These are phyloP conservation scores for Luscinia luscinia DNA, from an alignment of 2,797 vertebrate species.

Conservation along the genomic window DNA sequence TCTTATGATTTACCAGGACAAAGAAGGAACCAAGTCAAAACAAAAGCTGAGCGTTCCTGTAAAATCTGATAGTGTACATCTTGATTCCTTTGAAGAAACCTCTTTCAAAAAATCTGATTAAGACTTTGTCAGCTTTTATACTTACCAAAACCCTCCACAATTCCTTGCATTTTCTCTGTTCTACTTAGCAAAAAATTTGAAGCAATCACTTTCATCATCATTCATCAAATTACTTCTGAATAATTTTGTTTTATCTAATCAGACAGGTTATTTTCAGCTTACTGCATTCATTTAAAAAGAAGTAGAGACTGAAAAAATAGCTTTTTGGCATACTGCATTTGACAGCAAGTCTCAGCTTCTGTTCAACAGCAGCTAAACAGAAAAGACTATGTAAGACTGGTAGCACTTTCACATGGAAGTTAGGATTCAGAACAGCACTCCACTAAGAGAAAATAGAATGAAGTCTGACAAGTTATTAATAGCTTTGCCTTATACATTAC, in stretches of 20 bases:
- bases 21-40: neutral
- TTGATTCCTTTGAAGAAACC: conserved; percentile 5
- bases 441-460: neutral
- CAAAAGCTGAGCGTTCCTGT: neutral
- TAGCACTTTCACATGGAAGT: neutral
- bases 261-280: conserved; percentile 53
- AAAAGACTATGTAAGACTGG: neutral
- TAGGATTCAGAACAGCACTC: neutral
- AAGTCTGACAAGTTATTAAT: conserved; percentile 20
- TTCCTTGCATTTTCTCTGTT: neutral
- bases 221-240: conserved; percentile 41
- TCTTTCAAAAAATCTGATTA: neutral
- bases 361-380: neutral
- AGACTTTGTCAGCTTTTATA: neutral
- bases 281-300: conserved; percentile 24
- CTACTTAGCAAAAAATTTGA: conserved; percentile 15
- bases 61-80: neutral
- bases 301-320: conserved; percentile 4
- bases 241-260: conserved; percentile 40
- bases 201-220: conserved; percentile 12
- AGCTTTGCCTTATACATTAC: neutral
- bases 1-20: neutral
- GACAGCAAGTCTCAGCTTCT: neutral
- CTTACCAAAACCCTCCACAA: neutral
- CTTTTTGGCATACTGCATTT: neutral